phyloP scores from a whole-genome alignment of 2,888 invertebrate genomes.

The Dicycla oo region DNA sequence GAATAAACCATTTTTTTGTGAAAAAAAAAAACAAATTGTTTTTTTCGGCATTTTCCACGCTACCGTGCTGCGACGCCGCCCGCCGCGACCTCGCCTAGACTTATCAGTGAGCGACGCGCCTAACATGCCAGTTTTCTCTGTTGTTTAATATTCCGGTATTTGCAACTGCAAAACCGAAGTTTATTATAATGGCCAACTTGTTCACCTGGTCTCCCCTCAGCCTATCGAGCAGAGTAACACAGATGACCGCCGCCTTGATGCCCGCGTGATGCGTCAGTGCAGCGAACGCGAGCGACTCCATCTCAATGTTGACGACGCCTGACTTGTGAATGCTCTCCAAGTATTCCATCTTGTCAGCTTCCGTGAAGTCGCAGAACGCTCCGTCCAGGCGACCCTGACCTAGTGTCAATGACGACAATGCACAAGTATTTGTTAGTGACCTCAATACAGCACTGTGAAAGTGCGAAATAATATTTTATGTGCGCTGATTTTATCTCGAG shows the following conservation, averaged over 20 bases:
- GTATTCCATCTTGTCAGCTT: conserved; percentile 97
- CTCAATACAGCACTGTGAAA: conserved; percentile 19
- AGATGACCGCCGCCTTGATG: conserved; percentile 97
- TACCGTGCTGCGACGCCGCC: too few species aligned
- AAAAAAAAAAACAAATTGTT: too few species aligned
- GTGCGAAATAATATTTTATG: conserved; percentile 9
- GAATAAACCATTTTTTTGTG: too few species aligned
- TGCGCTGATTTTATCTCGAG: conserved; percentile 17
- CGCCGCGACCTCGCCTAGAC: too few species aligned
- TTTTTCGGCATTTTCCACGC: too few species aligned
- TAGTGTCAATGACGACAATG: conserved; percentile 73
- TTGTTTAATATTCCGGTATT: not conserved
- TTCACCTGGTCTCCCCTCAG: conserved; percentile 98
- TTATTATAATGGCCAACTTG: not conserved
- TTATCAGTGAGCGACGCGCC: too few species aligned
- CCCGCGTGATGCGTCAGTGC: conserved; percentile 98
- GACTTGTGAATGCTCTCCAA: conserved; percentile 93
- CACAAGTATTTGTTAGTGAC: conserved; percentile 19
- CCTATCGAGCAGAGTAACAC: conserved; percentile 97
- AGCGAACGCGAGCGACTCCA: conserved; percentile 98
- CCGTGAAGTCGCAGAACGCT: conserved; percentile 98
- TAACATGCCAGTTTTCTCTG: not conserved
- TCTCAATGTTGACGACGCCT: conserved; percentile 98
- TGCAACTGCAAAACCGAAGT: not conserved
- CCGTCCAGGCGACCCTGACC: conserved; percentile 99